Evolutionary conservation across 2,888 invertebrate genomes (phyloP).

Genomic region (Dinocampus coccinellae): DNA sequence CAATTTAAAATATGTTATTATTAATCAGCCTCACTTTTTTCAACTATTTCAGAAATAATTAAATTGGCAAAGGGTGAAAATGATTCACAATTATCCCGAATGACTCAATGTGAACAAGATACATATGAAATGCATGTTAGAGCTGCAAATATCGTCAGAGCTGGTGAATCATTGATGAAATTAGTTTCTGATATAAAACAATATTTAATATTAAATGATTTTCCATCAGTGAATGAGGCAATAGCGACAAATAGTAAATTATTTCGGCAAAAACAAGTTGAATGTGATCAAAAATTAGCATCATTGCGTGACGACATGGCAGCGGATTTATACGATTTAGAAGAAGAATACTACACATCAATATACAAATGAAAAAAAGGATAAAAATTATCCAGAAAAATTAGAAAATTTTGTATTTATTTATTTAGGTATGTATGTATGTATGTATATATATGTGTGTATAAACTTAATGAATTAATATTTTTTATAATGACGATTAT

Average conservation of each 20-base stretch:
- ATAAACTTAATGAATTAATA: not conserved
- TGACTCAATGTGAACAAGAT: conserved; percentile 95
- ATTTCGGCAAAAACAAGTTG: conserved; percentile 90
- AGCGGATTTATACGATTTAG: conserved; percentile 90
- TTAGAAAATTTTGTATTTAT: not conserved
- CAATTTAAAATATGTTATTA: too few species aligned
- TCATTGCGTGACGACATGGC: conserved; percentile 95
- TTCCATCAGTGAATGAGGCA: conserved; percentile 97
- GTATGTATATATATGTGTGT: not conserved
- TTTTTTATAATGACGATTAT: not conserved
- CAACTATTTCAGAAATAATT: conserved; percentile 85
- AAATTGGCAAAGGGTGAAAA: conserved; percentile 91
- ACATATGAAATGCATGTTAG: conserved; percentile 97
- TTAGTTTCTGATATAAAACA: conserved; percentile 98
- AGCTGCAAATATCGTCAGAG: conserved; percentile 95
- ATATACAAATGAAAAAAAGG: conserved; percentile 76
- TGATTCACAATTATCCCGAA: conserved; percentile 89
- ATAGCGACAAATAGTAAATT: conserved; percentile 94
- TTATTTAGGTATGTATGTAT: not conserved
- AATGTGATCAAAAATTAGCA: conserved; percentile 94
- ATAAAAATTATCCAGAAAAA: not conserved
- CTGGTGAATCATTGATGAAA: conserved; percentile 97
- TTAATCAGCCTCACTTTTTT: not conserved
- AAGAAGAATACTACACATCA: conserved; percentile 93
- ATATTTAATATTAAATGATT: conserved; percentile 97